Evolutionary conservation across 1,140 invertebrate species (phyloP), one percentile per base, ranked within the genome.

Genomic region (Scylla paramamosain): DNA sequence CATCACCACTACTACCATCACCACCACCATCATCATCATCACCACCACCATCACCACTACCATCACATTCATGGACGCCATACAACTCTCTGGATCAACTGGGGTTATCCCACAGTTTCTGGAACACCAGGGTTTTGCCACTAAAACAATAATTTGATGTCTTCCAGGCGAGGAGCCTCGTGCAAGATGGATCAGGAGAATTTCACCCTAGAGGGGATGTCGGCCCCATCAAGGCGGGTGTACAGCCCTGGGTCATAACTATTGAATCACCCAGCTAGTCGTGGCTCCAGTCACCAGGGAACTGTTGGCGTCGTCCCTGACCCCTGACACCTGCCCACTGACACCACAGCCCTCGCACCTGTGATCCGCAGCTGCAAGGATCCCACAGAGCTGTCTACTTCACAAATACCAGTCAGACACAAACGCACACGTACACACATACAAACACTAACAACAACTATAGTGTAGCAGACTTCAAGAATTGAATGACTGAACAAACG

Each of bases 391-490:
- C 59, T 92, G 91, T 77, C 46, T 88, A 59, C 32, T 45, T 59
- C 92, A 93, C 77, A 92, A 67, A 84, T 82, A 84, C 31, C 45
- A 28, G 77, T 48, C 92, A 88, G 8, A 59, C 59, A 92, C 48
- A 92, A 48, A 92, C 16, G 67, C 92, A 86, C 92, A 83, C 82
- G 48, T 20, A 93, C 67, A 93, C 84, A 93, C 92, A 92, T 39
- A 93, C 84, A 82, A 25, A 95, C 94, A 89, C 84, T 93, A 88
- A 88, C 83, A 91, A 46, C 84, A 92, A 77, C 84, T 93, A 77
- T 77, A 89, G 77, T 48, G 86, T 91, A 83, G 59, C 89, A 95
- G 67, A 95, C 91, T 91, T 46, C 94, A 92, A 88, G 32, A 52
- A 25, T 39, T 83, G 93, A 89, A 84, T 90, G 59, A 86, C 59